phyloP scores from a whole-genome alignment of 2,113 vertebrate species.

The Myotis lucifugus region DNA sequence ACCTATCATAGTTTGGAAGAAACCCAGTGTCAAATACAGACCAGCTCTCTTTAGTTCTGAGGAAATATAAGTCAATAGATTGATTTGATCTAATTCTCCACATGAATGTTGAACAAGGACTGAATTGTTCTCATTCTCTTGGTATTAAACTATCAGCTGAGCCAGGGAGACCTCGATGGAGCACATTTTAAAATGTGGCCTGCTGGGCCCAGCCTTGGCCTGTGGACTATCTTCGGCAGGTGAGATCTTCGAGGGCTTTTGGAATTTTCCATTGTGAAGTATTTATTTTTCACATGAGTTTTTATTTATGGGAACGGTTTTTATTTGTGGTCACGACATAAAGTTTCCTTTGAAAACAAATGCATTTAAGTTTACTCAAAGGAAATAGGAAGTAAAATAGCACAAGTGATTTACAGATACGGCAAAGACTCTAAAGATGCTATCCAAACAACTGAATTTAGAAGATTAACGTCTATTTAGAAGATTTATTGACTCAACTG shows the following conservation, averaged over 20 bases:
- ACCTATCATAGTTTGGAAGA: not conserved
- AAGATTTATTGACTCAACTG: not conserved
- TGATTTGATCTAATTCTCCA: not conserved
- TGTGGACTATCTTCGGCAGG: rapidly evolving
- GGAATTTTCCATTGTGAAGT: not conserved
- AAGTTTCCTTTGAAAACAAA: constrained; percentile 14
- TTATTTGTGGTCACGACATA: not conserved
- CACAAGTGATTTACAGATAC: not conserved
- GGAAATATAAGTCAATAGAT: not conserved
- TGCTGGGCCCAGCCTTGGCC: not conserved
- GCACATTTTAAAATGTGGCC: not conserved
- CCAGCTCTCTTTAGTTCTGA: not conserved
- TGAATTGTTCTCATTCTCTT: not conserved
- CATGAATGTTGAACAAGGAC: not conserved
- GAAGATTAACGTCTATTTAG: not conserved
- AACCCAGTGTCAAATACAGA: not conserved
- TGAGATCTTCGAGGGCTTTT: not conserved
- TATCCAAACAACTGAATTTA: not conserved
- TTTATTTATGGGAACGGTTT: not conserved
- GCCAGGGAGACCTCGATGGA: not conserved
- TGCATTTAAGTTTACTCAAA: not conserved
- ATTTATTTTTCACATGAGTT: not conserved
- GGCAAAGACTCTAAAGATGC: not conserved
- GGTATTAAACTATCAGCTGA: not conserved
- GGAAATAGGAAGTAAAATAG: not conserved